Evolutionary conservation across 1,140 invertebrate species (phyloP).

Genomic region (Ephestia elutella): DNA sequence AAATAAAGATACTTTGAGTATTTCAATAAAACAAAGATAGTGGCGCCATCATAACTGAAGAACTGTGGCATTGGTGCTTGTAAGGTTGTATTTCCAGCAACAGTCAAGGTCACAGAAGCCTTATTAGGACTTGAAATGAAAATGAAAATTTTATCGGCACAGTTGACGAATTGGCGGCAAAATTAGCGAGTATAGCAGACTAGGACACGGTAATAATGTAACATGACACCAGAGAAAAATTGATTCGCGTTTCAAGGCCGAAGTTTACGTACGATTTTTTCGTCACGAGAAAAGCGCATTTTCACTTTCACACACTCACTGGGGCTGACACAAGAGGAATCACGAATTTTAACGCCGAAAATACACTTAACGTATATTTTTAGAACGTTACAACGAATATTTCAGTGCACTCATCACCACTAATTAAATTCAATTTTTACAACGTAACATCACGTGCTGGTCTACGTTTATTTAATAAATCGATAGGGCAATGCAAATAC

Average conservation of each 20-base stretch:
- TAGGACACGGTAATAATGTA: constrained; percentile 15
- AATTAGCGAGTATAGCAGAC: background rate
- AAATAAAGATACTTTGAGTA: background rate
- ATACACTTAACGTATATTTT: constrained; percentile 59
- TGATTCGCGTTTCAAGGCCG: constrained; percentile 44
- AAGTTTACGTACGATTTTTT: constrained; percentile 24
- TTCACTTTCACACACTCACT: constrained; percentile 61
- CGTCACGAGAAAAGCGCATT: constrained; percentile 29
- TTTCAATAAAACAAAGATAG: background rate
- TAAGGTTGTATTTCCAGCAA: background rate
- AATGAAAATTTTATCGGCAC: background rate
- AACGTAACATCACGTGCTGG: constrained; percentile 37
- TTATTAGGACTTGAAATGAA: constrained; percentile 1
- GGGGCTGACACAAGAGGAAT: constrained; percentile 48
- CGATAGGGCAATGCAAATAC: constrained; percentile 46
- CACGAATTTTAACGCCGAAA: constrained; percentile 63
- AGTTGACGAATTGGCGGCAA: background rate
- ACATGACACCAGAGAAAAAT: constrained; percentile 31
- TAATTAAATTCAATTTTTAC: constrained; percentile 38
- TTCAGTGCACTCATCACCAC: constrained; percentile 15
- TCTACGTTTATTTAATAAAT: constrained; percentile 34
- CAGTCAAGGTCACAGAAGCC: constrained; percentile 10
- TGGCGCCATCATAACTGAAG: background rate
- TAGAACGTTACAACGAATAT: constrained; percentile 27
- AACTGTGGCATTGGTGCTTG: background rate